These are phyloP conservation scores for Allygus modestus DNA, from an alignment of 2,888 invertebrate genomes.

Conservation along the genomic window DNA sequence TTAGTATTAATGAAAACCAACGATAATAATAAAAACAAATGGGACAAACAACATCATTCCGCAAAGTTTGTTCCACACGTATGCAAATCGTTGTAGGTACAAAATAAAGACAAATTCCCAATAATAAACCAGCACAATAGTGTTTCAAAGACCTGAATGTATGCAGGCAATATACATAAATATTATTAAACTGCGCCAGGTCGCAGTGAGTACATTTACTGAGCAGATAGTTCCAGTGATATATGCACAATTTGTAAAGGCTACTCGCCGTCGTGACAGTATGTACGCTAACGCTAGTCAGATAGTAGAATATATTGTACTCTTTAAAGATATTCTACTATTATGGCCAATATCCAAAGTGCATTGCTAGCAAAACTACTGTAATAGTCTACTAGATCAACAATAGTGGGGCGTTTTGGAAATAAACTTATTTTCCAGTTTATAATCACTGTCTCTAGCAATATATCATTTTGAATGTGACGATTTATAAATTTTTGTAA, in stretches of 20 bases:
- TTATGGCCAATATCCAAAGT: slow-evolving; percentile 47
- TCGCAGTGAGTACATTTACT: background rate
- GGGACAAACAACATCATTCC: no score
- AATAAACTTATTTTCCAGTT: background rate
- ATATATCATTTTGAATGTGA: no score
- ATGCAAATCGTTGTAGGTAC: no score
- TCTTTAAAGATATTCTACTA: slow-evolving; percentile 5
- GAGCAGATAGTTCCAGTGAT: slow-evolving; percentile 29
- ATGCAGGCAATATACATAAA: slow-evolving; percentile 6
- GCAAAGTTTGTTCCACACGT: no score
- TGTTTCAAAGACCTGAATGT: background rate
- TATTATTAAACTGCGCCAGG: slow-evolving; percentile 1
- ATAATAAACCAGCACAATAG: no score
- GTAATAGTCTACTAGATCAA: slow-evolving; percentile 35
- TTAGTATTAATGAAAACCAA: no score
- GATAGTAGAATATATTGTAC: slow-evolving; percentile 22
- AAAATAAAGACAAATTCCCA: no score
- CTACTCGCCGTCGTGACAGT: slow-evolving; percentile 2
- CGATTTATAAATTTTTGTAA: no score
- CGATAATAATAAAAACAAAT: no score
- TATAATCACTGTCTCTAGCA: background rate
- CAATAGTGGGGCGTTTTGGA: background rate
- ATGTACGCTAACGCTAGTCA: slow-evolving; percentile 22
- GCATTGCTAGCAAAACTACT: slow-evolving; percentile 22
- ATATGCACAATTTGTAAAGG: slow-evolving; percentile 10